phyloP scores from a whole-genome alignment of 2,888 invertebrate genomes.

The Schrankia costaestrigalis region DNA sequence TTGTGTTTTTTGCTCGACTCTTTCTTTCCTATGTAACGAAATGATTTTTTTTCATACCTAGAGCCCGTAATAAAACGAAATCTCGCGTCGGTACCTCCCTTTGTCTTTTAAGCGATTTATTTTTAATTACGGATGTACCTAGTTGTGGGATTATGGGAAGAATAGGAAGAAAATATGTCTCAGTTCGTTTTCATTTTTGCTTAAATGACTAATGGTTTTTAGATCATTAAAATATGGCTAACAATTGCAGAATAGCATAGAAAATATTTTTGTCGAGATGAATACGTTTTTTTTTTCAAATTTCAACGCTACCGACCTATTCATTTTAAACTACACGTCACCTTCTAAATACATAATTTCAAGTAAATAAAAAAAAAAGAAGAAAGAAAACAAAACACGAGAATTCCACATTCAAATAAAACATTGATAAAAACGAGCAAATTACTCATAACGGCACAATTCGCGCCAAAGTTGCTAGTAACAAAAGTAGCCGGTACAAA shows the following conservation, averaged over 20 bases:
- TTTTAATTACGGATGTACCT: constrained; percentile 36
- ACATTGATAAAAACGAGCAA: constrained; percentile 29
- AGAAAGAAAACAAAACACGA: constrained; percentile 4
- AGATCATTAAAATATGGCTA: neutral
- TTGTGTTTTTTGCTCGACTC: constrained; percentile 76
- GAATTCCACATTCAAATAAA: constrained; percentile 23
- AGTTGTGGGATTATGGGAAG: constrained; percentile 22
- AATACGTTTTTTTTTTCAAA: neutral
- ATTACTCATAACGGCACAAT: constrained; percentile 45
- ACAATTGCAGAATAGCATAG: neutral
- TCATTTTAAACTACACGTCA: neutral
- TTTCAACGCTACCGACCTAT: neutral
- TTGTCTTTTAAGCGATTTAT: constrained; percentile 46
- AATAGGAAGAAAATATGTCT: constrained; percentile 24
- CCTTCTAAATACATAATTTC: neutral
- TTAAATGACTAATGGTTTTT: neutral
- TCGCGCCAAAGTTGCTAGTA: constrained; percentile 43
- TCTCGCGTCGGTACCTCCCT: constrained; percentile 48
- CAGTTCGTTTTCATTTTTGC: constrained; percentile 4
- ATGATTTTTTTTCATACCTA: constrained; percentile 55
- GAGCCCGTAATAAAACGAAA: constrained; percentile 66
- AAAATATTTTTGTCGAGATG: neutral
- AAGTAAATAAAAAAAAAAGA: constrained; percentile 2
- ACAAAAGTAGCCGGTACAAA: constrained; percentile 68
- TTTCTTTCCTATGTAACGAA: constrained; percentile 70